A percentile compares a stretch with the other conserved stretches of the same genome.
Evolutionary conservation across 2,797 vertebrate genomes (phyloP).

Genomic region (Ptychobarbus kaznakovi): DNA sequence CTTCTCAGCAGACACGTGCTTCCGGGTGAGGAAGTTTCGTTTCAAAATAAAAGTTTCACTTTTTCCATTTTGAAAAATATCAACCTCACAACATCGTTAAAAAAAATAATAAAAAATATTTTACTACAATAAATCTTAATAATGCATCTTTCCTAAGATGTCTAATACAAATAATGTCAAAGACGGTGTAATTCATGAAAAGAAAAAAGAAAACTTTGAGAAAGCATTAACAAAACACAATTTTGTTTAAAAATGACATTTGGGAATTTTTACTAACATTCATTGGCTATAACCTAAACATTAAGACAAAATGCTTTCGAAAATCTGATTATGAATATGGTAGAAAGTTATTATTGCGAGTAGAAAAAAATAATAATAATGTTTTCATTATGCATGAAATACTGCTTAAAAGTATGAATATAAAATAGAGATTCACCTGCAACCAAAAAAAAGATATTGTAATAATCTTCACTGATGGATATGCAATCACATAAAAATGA

Average conservation of each 20-base stretch:
- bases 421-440: neutral
- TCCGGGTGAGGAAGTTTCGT: neutral
- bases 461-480: conserved; percentile 1
- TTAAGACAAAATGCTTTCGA: neutral
- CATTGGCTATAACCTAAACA: neutral
- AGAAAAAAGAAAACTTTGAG: neutral
- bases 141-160: neutral
- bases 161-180: neutral
- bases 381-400: neutral
- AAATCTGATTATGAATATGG: neutral
- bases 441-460: neutral
- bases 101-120: neutral
- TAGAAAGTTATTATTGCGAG: neutral
- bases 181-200: neutral
- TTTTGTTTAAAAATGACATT: neutral
- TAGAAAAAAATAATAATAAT: neutral
- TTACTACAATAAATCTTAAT: conserved; percentile 30
- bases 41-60: conserved; percentile 35
- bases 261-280: neutral
- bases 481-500: neutral
- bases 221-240: neutral
- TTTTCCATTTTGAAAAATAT: neutral
- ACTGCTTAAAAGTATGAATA: neutral
- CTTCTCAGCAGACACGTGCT: neutral
- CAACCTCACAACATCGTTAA: conserved; percentile 15